phyloP scores from a whole-genome alignment of 2,113 vertebrate species.

The Pica pica region DNA sequence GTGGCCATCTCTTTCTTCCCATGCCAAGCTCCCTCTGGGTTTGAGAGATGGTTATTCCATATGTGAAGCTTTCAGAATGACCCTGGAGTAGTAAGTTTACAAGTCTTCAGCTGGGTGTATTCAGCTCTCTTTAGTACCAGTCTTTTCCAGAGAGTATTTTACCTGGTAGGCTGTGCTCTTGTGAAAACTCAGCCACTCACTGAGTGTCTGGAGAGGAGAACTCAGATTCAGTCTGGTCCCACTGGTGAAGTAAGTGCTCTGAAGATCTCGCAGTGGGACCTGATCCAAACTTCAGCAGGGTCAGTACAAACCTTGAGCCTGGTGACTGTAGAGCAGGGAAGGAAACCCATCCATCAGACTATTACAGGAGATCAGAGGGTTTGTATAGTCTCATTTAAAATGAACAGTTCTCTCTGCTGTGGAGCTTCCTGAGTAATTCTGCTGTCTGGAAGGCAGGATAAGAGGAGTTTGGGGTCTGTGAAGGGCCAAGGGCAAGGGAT shows the following conservation, averaged over 20 bases:
- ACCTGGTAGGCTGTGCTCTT: background rate
- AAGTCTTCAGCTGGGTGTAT: background rate
- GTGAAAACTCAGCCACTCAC: background rate
- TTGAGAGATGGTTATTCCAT: constrained; percentile 6
- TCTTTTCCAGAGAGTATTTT: background rate
- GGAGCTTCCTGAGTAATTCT: background rate
- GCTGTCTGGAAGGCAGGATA: background rate
- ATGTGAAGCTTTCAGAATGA: background rate
- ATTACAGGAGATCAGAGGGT: background rate
- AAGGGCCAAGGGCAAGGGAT: background rate
- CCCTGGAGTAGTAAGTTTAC: background rate
- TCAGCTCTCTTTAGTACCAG: background rate
- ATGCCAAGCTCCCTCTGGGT: background rate
- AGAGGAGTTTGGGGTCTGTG: background rate
- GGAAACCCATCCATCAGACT: fast-evolving
- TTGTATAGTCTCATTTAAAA: background rate
- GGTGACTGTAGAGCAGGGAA: background rate
- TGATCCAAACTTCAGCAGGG: background rate
- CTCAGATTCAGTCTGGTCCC: background rate
- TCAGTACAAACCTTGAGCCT: background rate
- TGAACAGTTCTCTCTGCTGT: background rate
- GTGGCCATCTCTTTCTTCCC: background rate
- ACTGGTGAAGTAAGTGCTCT: background rate
- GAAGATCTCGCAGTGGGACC: background rate
- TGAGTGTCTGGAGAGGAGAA: background rate